phyloP scores from a whole-genome alignment of 2,797 vertebrate species.

The Pipistrellus pygmaeus region DNA sequence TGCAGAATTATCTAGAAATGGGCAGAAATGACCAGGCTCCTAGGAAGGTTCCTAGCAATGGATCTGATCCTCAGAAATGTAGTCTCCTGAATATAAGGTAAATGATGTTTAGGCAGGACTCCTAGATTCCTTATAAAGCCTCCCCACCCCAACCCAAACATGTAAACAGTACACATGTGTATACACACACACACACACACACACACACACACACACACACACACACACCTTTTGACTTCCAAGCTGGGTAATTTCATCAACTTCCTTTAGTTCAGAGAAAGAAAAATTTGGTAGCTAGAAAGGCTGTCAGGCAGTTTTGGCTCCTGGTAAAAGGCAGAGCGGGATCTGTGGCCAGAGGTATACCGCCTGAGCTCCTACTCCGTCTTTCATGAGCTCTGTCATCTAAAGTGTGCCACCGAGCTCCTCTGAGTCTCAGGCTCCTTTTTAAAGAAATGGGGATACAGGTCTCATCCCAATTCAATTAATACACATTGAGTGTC shows the following conservation, averaged over 20 bases:
- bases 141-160: background rate
- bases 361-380: too few species aligned
- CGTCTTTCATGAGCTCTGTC: background rate
- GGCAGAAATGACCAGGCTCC: background rate
- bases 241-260: background rate
- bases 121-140: background rate
- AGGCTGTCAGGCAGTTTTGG: background rate
- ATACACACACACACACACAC: background rate
- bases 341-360: background rate
- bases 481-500: background rate
- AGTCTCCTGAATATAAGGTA: background rate
- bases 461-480: background rate
- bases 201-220: background rate
- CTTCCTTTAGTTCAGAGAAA: conserved; percentile 30
- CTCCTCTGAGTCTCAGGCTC: background rate
- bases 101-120: background rate
- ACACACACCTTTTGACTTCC: background rate
- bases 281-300: background rate
- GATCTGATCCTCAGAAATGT: background rate
- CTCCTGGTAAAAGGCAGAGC: background rate
- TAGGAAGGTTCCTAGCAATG: background rate
- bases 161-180: background rate
- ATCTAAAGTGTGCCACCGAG: background rate
- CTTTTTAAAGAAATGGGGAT: background rate
- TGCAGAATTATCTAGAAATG: background rate